Evolutionary conservation across 2,797 vertebrate species (phyloP).

Genomic region (Phoxinus dragarum): DNA sequence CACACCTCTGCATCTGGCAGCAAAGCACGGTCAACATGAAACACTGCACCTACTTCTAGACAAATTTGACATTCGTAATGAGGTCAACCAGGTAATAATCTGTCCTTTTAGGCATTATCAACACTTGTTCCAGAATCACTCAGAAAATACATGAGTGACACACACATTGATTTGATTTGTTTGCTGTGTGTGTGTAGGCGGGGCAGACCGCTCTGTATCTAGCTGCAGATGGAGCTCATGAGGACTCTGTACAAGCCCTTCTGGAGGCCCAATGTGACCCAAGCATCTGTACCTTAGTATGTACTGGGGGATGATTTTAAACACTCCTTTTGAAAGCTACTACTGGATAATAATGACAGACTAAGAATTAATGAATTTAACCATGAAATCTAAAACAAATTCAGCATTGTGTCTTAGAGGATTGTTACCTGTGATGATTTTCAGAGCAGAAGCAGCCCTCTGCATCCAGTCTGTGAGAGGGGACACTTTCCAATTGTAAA

Average conservation of each 20-base stretch:
- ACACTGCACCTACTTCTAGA: constrained; percentile 79
- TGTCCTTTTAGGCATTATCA: constrained; percentile 35
- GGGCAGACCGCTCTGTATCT: constrained; percentile 89
- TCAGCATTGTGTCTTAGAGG: not conserved
- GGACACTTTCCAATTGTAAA: constrained; percentile 80
- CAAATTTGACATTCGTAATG: constrained; percentile 81
- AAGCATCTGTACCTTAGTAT: constrained; percentile 81
- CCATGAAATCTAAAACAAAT: too few relatives aligned
- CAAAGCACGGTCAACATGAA: constrained; percentile 82
- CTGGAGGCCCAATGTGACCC: constrained; percentile 85
- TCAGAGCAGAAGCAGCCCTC: constrained; percentile 76
- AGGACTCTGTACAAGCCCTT: constrained; percentile 82
- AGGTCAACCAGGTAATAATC: constrained; percentile 82
- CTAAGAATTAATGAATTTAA: not conserved
- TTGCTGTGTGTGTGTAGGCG: constrained; percentile 74
- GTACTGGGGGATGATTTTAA: not conserved
- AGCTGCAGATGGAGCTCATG: constrained; percentile 80
- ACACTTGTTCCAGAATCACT: not conserved
- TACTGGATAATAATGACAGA: not conserved
- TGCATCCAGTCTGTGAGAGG: constrained; percentile 81
- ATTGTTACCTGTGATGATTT: constrained; percentile 35
- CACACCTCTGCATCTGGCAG: constrained; percentile 83
- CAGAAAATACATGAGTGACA: not conserved
- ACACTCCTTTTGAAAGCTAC: not conserved
- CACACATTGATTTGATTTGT: not conserved